phyloP scores from a whole-genome alignment of 2,113 vertebrate genomes.

The Myrmecophaga tridactyla region DNA sequence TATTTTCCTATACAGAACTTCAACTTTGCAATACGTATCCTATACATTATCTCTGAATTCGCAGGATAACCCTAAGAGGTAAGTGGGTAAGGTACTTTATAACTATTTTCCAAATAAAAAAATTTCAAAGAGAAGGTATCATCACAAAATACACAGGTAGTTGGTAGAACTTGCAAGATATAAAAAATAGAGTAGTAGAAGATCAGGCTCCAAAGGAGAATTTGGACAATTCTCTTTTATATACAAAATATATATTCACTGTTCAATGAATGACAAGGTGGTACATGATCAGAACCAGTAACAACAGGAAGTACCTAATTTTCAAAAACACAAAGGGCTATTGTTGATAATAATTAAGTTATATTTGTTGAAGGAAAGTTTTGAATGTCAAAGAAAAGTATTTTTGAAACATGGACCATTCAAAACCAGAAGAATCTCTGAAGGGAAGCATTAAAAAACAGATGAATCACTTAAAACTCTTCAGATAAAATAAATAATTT shows the following conservation, averaged over 20 bases:
- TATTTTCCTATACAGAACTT: neutral
- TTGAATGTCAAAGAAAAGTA: slow-evolving; percentile 18
- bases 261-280: neutral
- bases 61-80: neutral
- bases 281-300: neutral
- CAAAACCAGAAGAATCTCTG: neutral
- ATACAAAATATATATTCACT: neutral
- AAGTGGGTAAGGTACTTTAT: neutral
- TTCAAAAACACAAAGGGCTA: neutral
- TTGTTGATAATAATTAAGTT: neutral
- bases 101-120: neutral
- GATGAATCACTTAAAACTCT: slow-evolving; percentile 31
- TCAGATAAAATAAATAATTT: neutral
- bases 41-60: neutral
- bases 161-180: neutral
- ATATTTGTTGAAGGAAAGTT: slow-evolving; percentile 13
- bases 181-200: slow-evolving; percentile 19
- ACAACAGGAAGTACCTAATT: neutral
- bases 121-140: neutral
- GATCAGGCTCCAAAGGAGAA: neutral
- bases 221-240: too few relatives aligned
- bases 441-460: slow-evolving; percentile 26
- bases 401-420: slow-evolving; percentile 43
- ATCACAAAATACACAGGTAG: neutral
- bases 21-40: neutral